Evolutionary conservation across 2,888 invertebrate genomes (phyloP).

Genomic region (Drosophila infuscata): DNA sequence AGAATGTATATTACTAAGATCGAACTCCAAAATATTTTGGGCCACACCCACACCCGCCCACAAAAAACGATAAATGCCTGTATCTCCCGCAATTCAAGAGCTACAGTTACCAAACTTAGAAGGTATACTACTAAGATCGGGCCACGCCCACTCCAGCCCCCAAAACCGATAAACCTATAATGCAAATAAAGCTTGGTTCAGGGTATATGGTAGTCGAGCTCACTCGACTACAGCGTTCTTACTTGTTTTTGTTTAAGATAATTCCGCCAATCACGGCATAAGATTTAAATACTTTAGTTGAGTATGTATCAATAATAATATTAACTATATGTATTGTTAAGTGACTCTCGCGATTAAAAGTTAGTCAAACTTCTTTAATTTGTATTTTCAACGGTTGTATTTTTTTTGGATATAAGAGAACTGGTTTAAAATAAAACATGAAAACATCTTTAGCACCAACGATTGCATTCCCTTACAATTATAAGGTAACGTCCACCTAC

Average conservation of each 20-base stretch:
- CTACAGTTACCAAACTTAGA: too few species aligned
- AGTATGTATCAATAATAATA: background rate
- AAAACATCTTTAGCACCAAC: background rate
- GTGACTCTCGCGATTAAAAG: background rate
- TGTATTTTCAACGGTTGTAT: background rate
- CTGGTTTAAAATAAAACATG: constrained; percentile 30
- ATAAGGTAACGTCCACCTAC: background rate
- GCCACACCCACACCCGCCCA: too few species aligned
- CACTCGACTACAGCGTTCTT: too few species aligned
- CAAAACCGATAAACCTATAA: too few species aligned
- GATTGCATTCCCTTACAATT: background rate
- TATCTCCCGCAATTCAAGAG: too few species aligned
- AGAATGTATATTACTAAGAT: too few species aligned
- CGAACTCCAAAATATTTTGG: too few species aligned
- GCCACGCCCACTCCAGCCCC: too few species aligned
- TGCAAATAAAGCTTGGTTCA: too few species aligned
- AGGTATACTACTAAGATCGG: too few species aligned
- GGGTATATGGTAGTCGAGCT: too few species aligned
- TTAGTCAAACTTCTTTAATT: background rate
- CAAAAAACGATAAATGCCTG: too few species aligned
- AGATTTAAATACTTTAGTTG: background rate
- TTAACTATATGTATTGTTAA: background rate
- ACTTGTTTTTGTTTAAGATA: background rate
- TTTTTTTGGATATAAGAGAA: constrained; percentile 13
- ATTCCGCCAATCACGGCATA: background rate